These are phyloP conservation scores for Buphagus erythrorhynchus DNA, from an alignment of 2,797 vertebrate genomes.

Conservation along the genomic window DNA sequence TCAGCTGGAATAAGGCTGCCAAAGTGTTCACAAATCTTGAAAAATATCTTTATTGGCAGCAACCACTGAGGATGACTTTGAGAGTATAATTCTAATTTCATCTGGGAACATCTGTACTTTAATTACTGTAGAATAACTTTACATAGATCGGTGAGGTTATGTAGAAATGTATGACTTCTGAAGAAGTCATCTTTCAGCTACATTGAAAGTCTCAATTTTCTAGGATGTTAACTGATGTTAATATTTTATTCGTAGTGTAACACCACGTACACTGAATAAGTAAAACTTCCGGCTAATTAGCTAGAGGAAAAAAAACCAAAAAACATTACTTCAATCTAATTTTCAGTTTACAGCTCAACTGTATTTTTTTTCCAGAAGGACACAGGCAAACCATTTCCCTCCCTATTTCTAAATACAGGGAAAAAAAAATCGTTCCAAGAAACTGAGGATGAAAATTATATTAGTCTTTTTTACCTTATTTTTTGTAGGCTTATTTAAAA, in stretches of 20 bases:
- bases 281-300: neutral
- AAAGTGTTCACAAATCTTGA: neutral
- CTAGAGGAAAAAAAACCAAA: neutral
- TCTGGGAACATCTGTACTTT: neutral
- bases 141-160: neutral
- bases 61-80: neutral
- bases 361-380: neutral
- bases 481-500: neutral
- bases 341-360: neutral
- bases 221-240: neutral
- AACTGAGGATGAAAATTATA: neutral
- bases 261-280: neutral
- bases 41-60: neutral
- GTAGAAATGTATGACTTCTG: neutral
- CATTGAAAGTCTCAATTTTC: neutral
- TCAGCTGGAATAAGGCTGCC: neutral
- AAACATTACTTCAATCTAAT: neutral
- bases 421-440: neutral
- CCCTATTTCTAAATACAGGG: neutral
- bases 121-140: neutral
- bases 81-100: neutral
- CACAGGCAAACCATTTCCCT: fast-evolving
- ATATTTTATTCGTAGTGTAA: neutral
- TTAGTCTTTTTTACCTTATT: neutral
- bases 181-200: neutral